Base-by-base conservation (phyloP, 2,797 vertebrate species). In the Pagetopsis macropterus region DNA sequence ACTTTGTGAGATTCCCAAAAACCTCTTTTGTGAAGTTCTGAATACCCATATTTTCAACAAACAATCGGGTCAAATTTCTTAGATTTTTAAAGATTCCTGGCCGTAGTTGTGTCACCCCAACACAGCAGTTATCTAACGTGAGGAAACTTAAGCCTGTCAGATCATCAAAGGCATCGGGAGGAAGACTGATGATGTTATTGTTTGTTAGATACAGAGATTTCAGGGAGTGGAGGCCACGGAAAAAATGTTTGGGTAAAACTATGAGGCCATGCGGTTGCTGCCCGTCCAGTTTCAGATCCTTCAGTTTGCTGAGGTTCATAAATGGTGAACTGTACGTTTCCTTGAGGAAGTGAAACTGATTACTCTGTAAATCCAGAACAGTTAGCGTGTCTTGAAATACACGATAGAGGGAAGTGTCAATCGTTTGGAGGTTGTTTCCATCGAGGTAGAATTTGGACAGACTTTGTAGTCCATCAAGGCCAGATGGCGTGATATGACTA, bases 71-170 rank as follows among this genome's bases (percentile, higher is more conserved):
- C 55, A 98, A 64, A 5, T 88, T 92, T 46, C 48, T 81, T 15
- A 96, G 89, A 74, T 95, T 96, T 89, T 94, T 96, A 87, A 97
- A 98, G 72, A 95, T 69, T 2, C 95, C 96, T 0, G 95, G 87
- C 0, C 93, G 85, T 15, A 96, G 87, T 15, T 94, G 70, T n/a
- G 90, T 79, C 40, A 92, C 93, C 3, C 95, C 95, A 0, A 90
- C 91, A 14, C 92, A 94, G 58, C 93, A 95, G 57, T 89, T 92
- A 4, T 94, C 92, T 69, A 97, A 45, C 0, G 83, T 84, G 72
- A 97, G 91, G 66, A 85, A 93, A 0, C 12, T 40, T 82, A 98
- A 91, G 64, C 80, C 75, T 0, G 56, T 86, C 70, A 98, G 85
- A 66, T 96, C 95, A 50, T 96, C 92, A 16, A 98, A 97, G 17